Evolutionary conservation across 2,113 vertebrate species (phyloP), one percentile per base, ranked within the genome.

Genomic region (Limnothrissa miodon): DNA sequence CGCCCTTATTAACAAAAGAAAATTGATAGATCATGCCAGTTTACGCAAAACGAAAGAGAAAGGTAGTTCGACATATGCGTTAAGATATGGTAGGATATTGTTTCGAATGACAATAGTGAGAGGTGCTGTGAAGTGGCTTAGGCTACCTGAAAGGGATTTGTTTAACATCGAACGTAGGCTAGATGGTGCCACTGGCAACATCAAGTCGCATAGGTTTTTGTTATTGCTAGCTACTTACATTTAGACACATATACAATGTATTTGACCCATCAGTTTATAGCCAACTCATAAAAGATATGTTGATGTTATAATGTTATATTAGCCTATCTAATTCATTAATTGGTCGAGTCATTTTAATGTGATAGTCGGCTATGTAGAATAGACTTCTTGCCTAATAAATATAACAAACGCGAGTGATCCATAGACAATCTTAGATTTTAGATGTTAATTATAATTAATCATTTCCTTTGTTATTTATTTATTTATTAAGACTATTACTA

Each of bases 401-500:
- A 87, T 90, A 88, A 91, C 88, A 88, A 86, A 88, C 91, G 78
- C 79, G 51, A 86, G 83, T 85, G 82, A 91, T 92, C 89, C 89
- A 84, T 81, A 90, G 93, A 94, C 93, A 93, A 91, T 93, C 90
- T 80, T 81, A 70, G 86, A 88, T 89, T 85, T 90, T 92, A 89
- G 88, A 89, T 87, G 82, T 89, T 84, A 82, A 82, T 74, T 89
- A 91, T 88, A 90, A 90, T 86, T 89, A 78, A 81, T 80, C 85
- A 86, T 89, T 90, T 89, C 86, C 82, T 87, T 89, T 10, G 90
- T 94, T 94, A 94, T 94, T 94, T 94, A 94, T 95, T 94, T 93
- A 94, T 94, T 93, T 86, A 91, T 88, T 79, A 56, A 59, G 66
- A 88, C 88, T 91, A 91, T 91, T 90, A 91, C 91, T 92, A 91